Evolutionary conservation across 2,797 vertebrate genomes (phyloP).

Genomic region (Gila robusta): DNA sequence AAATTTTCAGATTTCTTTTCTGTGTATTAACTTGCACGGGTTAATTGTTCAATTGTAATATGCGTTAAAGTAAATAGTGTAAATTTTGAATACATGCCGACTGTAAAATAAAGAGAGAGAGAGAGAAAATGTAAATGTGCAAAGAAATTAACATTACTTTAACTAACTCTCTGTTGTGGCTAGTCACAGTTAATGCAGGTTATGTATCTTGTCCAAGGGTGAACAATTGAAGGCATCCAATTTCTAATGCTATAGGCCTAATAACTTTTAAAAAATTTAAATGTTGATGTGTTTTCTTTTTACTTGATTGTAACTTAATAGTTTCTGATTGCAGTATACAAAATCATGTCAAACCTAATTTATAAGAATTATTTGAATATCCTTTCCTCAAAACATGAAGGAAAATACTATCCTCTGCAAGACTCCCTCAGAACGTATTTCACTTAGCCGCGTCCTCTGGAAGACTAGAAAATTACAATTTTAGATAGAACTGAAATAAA

Average conservation of each 20-base stretch:
- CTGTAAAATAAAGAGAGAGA: neutral
- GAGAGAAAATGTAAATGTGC: neutral
- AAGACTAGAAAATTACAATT: neutral
- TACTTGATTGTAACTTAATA: neutral
- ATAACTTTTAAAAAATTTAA: neutral
- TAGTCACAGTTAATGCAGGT: neutral
- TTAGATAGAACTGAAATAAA: slow-evolving; percentile 9
- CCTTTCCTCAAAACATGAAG: neutral
- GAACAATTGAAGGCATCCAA: neutral
- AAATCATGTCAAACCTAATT: neutral
- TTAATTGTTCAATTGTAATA: no score
- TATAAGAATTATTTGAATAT: neutral
- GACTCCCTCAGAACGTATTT: neutral
- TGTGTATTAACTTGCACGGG: no score
- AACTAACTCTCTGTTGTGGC: neutral
- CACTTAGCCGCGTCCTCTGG: neutral
- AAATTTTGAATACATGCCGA: no score
- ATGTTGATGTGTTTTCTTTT: neutral
- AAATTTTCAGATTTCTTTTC: no score
- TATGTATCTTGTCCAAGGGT: neutral
- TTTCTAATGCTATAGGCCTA: neutral
- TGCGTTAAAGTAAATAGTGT: no score
- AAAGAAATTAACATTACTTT: neutral
- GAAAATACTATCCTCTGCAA: no score
- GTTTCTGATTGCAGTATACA: neutral